phyloP scores from a whole-genome alignment of 1,140 invertebrate species.

The Sitophilus oryzae region DNA sequence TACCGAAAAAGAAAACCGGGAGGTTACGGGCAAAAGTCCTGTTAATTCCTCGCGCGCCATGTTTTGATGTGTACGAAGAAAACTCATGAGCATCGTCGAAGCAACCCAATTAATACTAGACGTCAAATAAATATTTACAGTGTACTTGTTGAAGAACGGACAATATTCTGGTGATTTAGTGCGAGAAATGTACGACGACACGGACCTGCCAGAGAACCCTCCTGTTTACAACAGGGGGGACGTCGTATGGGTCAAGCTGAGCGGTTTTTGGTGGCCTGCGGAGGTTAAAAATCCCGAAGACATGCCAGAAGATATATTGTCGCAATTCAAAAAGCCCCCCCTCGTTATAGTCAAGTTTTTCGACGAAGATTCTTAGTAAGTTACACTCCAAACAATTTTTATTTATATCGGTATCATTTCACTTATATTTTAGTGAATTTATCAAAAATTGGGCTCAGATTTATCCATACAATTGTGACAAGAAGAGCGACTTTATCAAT shows the following conservation, averaged over 20 bases:
- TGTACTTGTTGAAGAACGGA: background rate
- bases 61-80: too few relatives aligned
- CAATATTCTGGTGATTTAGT: background rate
- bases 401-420: background rate
- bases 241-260: conserved; percentile 76
- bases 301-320: conserved; percentile 54
- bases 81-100: too few relatives aligned
- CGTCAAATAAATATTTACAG: background rate
- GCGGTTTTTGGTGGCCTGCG: conserved; percentile 72
- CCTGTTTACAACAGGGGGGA: conserved; percentile 62
- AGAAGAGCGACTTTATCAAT: conserved; percentile 72
- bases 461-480: conserved; percentile 67
- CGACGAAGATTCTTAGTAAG: conserved; percentile 74
- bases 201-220: conserved; percentile 46
- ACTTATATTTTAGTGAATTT: conserved; percentile 63
- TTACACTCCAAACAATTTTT: conserved; percentile 21
- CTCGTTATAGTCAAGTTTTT: conserved; percentile 77
- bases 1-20: too few relatives aligned
- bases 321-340: conserved; percentile 59
- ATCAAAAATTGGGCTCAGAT: conserved; percentile 65
- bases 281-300: conserved; percentile 60
- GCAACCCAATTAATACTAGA: too few relatives aligned
- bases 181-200: conserved; percentile 52
- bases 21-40: too few relatives aligned
- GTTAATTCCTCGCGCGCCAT: too few relatives aligned